Evolutionary conservation across 2,888 invertebrate genomes (phyloP), one percentile per base, ranked within the genome.

Genomic region (Drosophila longiperda): DNA sequence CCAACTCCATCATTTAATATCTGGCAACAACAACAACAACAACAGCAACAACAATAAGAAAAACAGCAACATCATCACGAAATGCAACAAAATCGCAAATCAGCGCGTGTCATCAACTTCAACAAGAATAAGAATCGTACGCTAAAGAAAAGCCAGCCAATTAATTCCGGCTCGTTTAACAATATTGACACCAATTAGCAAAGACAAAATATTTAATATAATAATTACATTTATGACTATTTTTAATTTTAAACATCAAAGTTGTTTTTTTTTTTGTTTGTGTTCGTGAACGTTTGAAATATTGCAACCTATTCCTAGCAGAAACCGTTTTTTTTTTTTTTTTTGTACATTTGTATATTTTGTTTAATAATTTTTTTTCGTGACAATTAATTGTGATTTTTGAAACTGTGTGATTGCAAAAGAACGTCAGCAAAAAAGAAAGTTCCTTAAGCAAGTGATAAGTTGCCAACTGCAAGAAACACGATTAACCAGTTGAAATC

Each of bases 401-500:
- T 75, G 77, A 77, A 86, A 82, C 78, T 75, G 75, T 90, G 91
- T 91, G 89, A 89, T 91, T 78, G 80, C 86, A 78, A 89, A 89
- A 74, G 55, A 79, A 78, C 73, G 48, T 76, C 42, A 76, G 54
- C 66, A 75, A 64, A 62, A 68, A 75, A 83, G 74, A 91, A 90
- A 90, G 90, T 90, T 90, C 89, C 91, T 90, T 83, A 82, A 88
- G 75, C 66, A 80, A 76, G 87, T 89, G 91, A 91, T 91, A 90
- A 85, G 57, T 66, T 70, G 49, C 42, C 45, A 69, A 63, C 60
- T 54, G 52, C 52, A 32, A 45, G 52, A 20, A 57, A 38, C 17
- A 36, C 60, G 61, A 48, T 36, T 40, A 62, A 15, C 20, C 42
- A n/a, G 38, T 50, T 32, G 15, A 38, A 48, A 38, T 38, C 36